Evolutionary conservation across 2,113 vertebrate species (phyloP).

Genomic region (Neolamprologus caudopunctatus): DNA sequence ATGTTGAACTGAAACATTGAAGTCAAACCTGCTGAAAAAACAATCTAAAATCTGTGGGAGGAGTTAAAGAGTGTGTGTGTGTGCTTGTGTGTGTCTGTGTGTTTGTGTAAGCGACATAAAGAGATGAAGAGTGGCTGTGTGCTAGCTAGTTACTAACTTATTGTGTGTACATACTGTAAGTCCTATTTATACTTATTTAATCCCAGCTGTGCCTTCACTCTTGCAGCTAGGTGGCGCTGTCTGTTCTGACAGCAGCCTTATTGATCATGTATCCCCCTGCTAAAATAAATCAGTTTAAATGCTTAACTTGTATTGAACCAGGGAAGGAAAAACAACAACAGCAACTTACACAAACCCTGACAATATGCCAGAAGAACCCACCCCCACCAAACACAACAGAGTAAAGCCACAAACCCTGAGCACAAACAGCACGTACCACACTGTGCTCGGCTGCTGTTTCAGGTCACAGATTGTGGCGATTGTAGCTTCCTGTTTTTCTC

Average conservation of each 20-base stretch:
- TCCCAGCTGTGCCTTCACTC: slow-evolving; percentile 56
- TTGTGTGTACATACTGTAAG: slow-evolving; percentile 48
- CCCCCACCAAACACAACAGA: neutral
- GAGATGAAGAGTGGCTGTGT: neutral
- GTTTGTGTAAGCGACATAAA: neutral
- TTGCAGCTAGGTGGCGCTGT: slow-evolving; percentile 41
- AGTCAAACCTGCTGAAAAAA: neutral
- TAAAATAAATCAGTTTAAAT: neutral
- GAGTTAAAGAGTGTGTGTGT: neutral
- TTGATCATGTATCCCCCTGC: neutral
- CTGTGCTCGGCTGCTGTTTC: neutral
- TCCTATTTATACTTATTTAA: slow-evolving; percentile 55
- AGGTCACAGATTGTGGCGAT: neutral
- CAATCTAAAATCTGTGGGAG: neutral
- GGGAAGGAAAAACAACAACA: neutral
- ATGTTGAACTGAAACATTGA: neutral
- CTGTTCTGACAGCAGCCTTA: neutral
- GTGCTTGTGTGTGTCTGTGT: neutral
- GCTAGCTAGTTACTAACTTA: slow-evolving; percentile 42
- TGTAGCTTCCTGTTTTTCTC: neutral
- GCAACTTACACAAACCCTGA: neutral
- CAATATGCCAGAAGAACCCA: neutral
- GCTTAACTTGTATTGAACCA: neutral
- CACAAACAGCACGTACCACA: neutral
- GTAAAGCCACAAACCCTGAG: neutral